Conservation (phyloP, 2,797 vertebrate species). For the Sandelia bainsii region DNA sequence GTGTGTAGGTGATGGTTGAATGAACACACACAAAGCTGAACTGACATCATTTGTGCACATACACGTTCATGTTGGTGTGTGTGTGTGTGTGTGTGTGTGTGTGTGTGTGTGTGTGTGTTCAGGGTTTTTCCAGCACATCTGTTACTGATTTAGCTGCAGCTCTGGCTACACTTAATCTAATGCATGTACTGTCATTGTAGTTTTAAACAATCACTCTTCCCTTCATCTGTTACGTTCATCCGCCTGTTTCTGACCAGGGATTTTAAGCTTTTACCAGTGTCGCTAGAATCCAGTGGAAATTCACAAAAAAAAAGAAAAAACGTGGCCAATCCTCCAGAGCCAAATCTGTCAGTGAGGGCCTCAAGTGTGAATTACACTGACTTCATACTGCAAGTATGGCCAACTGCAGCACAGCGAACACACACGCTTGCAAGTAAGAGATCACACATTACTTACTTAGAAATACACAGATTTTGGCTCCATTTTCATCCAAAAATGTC, state of each 20-base stretch:
- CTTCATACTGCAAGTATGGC: slow-evolving; percentile 76
- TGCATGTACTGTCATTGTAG: slow-evolving; percentile 32
- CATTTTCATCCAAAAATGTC: not conserved
- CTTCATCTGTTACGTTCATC: slow-evolving; percentile 21
- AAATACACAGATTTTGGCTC: not conserved
- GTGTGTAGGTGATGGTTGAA: slow-evolving; percentile 13
- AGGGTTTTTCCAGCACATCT: slow-evolving; percentile 72
- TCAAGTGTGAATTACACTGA: slow-evolving; percentile 66
- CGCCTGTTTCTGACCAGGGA: not conserved
- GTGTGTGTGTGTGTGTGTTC: slow-evolving; percentile 28
- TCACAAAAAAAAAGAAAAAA: slow-evolving; percentile 19
- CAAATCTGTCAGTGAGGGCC: slow-evolving; percentile 44
- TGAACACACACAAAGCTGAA: slow-evolving; percentile 23
- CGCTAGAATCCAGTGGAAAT: slow-evolving; percentile 36
- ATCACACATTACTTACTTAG: not conserved
- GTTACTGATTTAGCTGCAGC: slow-evolving; percentile 72
- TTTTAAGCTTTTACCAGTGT: slow-evolving; percentile 18
- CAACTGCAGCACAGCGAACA: slow-evolving; percentile 26
- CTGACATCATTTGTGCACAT: slow-evolving; percentile 39
- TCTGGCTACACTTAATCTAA: slow-evolving; percentile 54
- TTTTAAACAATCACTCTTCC: slow-evolving; percentile 28
- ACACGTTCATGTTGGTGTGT: slow-evolving; percentile 9
- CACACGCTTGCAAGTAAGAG: not conserved
- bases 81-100: slow-evolving; percentile 3
- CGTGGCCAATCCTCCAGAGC: slow-evolving; percentile 29